Percentiles rank a stretch among this genome's conserved stretches.
phyloP scores from a whole-genome alignment of 2,113 vertebrate species.

The Mirounga angustirostris region DNA sequence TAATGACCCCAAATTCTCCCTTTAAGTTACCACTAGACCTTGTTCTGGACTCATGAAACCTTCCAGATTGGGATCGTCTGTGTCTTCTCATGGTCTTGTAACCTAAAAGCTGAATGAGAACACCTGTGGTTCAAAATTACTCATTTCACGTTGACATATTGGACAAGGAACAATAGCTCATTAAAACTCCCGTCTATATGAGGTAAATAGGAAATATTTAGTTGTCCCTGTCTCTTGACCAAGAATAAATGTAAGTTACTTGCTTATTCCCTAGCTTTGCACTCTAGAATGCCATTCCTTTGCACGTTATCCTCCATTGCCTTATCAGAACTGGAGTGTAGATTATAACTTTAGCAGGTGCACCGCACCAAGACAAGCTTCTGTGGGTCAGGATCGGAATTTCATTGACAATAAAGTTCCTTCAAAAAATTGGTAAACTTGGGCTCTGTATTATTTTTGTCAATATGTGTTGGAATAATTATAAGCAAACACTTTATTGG shows the following conservation, averaged over 20 bases:
- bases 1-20: neutral
- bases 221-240: neutral
- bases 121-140: neutral
- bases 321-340: neutral
- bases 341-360: neutral
- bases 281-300: neutral
- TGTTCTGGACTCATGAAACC: neutral
- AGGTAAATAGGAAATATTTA: neutral
- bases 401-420: neutral
- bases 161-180: neutral
- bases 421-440: neutral
- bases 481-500: neutral
- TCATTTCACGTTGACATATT: neutral
- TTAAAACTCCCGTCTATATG: neutral
- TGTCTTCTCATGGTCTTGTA: neutral
- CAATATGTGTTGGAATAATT: neutral
- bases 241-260: neutral
- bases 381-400: neutral
- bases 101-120: neutral
- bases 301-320: neutral
- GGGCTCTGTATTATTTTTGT: neutral
- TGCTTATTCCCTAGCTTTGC: neutral
- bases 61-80: neutral
- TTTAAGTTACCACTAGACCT: neutral
- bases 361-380: neutral